Evolutionary conservation across 2,797 vertebrate species (phyloP).

Genomic region (Tokudaia tokunoshimensis): DNA sequence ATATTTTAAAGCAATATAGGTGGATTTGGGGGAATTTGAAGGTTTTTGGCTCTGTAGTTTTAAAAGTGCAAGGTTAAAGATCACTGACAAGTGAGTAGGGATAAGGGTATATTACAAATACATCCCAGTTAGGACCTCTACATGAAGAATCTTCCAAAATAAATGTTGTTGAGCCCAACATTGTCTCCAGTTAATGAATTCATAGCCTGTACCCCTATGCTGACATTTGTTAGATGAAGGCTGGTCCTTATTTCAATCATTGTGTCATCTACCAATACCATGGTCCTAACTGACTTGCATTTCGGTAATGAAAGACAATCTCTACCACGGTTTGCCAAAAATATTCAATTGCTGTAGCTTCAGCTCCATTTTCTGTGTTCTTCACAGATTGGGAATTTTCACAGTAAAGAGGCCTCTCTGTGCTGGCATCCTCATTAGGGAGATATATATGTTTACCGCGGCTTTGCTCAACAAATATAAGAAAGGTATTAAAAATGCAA

Average conservation of each 20-base stretch:
- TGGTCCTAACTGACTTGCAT: neutral
- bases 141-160: neutral
- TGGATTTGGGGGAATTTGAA: slow-evolving; percentile 32
- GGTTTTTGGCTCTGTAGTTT: neutral
- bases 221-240: neutral
- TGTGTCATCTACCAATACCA: neutral
- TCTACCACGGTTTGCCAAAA: neutral
- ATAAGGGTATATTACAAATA: neutral
- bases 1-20: slow-evolving; percentile 41
- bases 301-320: slow-evolving; percentile 52
- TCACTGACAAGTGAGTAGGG: neutral
- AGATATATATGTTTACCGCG: slow-evolving; percentile 65
- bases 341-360: neutral
- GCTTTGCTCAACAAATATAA: slow-evolving; percentile 67
- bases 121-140: neutral
- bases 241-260: neutral
- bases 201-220: neutral
- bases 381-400: slow-evolving; percentile 62
- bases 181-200: neutral
- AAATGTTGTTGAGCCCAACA: neutral
- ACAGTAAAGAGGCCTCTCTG: slow-evolving; percentile 27
- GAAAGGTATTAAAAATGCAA: slow-evolving; percentile 76
- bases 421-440: slow-evolving; percentile 53
- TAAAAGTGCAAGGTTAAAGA: neutral
- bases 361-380: slow-evolving; percentile 42